These are phyloP conservation scores for Azorinus chamasolen DNA, from an alignment of 2,888 invertebrate species.

Conservation along the genomic window DNA sequence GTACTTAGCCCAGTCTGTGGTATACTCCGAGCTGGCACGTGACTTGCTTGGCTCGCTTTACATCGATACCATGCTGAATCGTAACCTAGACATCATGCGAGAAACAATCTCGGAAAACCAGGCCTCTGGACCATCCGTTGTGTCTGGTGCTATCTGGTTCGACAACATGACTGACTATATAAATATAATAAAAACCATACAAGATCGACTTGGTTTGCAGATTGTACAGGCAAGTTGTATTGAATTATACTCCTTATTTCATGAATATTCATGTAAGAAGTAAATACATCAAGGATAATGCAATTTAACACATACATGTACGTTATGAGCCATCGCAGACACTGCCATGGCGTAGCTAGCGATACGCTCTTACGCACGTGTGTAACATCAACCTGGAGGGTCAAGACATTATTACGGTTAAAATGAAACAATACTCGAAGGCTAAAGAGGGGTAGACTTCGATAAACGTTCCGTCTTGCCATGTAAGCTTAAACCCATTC, in stretches of 20 bases:
- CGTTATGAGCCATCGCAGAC: too few species aligned
- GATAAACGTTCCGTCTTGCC: too few species aligned
- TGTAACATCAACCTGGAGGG: too few species aligned
- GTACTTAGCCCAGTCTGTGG: slow-evolving; percentile 61
- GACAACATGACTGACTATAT: slow-evolving; percentile 76
- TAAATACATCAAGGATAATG: too few species aligned
- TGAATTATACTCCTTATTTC: neutral
- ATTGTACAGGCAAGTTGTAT: slow-evolving; percentile 47
- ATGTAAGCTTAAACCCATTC: too few species aligned
- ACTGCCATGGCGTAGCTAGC: too few species aligned
- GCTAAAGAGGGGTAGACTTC: too few species aligned
- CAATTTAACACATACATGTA: too few species aligned
- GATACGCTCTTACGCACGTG: too few species aligned
- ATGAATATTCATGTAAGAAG: too few species aligned
- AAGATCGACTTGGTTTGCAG: slow-evolving; percentile 50
- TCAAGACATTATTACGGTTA: too few species aligned
- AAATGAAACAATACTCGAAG: too few species aligned
- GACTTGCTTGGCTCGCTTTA: slow-evolving; percentile 30
- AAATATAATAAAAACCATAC: slow-evolving; percentile 68
- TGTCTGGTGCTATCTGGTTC: slow-evolving; percentile 73
- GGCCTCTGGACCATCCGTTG: slow-evolving; percentile 40
- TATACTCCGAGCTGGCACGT: slow-evolving; percentile 46
- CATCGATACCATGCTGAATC: slow-evolving; percentile 31
- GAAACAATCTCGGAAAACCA: slow-evolving; percentile 58
- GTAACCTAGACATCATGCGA: slow-evolving; percentile 57